Evolutionary conservation across 2,888 invertebrate genomes (phyloP).

Genomic region (Eretmocerus hayati): DNA sequence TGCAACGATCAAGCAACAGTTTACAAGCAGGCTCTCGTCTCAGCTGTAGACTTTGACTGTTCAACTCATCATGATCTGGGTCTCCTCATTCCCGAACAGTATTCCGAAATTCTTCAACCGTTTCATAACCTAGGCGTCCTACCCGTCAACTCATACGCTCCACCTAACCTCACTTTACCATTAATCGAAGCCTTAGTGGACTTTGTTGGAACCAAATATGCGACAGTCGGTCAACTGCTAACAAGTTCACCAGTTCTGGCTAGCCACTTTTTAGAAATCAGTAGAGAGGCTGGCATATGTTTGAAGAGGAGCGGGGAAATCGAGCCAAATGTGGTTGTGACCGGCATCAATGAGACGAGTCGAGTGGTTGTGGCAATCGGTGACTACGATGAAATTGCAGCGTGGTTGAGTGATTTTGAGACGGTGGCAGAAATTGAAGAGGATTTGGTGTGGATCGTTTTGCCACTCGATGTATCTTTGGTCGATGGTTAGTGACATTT

Average conservation of each 20-base stretch:
- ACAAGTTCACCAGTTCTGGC: slow-evolving; percentile 26
- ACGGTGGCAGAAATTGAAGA: slow-evolving; percentile 13
- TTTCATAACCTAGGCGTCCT: slow-evolving; percentile 34
- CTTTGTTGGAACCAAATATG: slow-evolving; percentile 34
- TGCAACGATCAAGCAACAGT: slow-evolving; percentile 38
- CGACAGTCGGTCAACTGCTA: slow-evolving; percentile 34
- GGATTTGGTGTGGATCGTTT: slow-evolving; percentile 35
- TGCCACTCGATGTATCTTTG: slow-evolving; percentile 35
- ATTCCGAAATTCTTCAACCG: slow-evolving; percentile 31
- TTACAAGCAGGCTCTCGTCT: slow-evolving; percentile 37
- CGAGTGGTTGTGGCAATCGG: slow-evolving; percentile 34
- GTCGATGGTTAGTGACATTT: slow-evolving; percentile 24
- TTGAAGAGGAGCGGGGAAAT: slow-evolving; percentile 28
- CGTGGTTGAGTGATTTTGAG: slow-evolving; percentile 32
- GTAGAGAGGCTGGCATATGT: slow-evolving; percentile 36
- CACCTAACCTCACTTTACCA: slow-evolving; percentile 33
- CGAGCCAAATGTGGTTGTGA: slow-evolving; percentile 17
- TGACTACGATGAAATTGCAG: slow-evolving; percentile 29
- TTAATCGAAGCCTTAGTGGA: slow-evolving; percentile 33
- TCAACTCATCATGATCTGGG: slow-evolving; percentile 37
- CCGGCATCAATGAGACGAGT: slow-evolving; percentile 25
- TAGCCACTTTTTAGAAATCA: slow-evolving; percentile 30
- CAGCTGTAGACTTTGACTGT: slow-evolving; percentile 35
- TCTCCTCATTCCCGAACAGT: slow-evolving; percentile 33
- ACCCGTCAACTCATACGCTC: slow-evolving; percentile 34